These are phyloP conservation scores for Syngnathoides biaculeatus DNA, from an alignment of 2,113 vertebrate species.

Conservation along the genomic window DNA sequence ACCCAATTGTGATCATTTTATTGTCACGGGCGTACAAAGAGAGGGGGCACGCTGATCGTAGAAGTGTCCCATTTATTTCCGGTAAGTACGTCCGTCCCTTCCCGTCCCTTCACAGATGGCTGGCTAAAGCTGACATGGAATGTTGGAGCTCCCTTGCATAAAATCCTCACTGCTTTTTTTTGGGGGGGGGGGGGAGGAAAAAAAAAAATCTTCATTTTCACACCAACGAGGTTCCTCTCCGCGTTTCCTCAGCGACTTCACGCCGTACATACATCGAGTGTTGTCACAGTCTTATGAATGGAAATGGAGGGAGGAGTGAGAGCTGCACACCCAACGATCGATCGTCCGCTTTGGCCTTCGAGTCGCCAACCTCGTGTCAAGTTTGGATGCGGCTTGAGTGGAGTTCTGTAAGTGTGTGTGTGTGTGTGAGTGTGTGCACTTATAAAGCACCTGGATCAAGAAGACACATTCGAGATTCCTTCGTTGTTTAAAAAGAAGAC, in stretches of 20 bases:
- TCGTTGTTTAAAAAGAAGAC: conserved; percentile 47
- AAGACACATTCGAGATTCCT: conserved; percentile 69
- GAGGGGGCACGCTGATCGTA: conserved; percentile 71
- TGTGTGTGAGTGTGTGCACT: conserved; percentile 44
- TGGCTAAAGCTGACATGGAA: conserved; percentile 95
- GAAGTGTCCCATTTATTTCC: conserved; percentile 98
- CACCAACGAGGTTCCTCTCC: conserved; percentile 72
- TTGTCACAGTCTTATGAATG: conserved; percentile 70
- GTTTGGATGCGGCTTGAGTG: conserved; percentile 35
- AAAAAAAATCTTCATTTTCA: conserved; percentile 66
- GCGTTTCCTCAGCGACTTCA: conserved; percentile 73
- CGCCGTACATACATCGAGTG: conserved; percentile 81
- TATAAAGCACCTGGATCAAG: conserved; percentile 38
- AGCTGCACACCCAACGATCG: conserved; percentile 37
- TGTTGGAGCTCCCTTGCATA: conserved; percentile 98
- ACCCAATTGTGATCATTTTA: too few species aligned
- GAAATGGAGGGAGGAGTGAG: conserved; percentile 36
- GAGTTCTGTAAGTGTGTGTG: conserved; percentile 50
- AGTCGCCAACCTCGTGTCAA: conserved; percentile 50
- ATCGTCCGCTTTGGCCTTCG: conserved; percentile 19
- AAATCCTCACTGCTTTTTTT: conserved; percentile 87
- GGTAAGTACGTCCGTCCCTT: conserved; percentile 86
- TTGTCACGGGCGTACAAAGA: neutral
- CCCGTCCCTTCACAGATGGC: conserved; percentile 88
- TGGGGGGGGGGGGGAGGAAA: too few species aligned